These are phyloP conservation scores for Tiliacea aurago DNA, from an alignment of 2,888 invertebrate genomes.

Conservation along the genomic window DNA sequence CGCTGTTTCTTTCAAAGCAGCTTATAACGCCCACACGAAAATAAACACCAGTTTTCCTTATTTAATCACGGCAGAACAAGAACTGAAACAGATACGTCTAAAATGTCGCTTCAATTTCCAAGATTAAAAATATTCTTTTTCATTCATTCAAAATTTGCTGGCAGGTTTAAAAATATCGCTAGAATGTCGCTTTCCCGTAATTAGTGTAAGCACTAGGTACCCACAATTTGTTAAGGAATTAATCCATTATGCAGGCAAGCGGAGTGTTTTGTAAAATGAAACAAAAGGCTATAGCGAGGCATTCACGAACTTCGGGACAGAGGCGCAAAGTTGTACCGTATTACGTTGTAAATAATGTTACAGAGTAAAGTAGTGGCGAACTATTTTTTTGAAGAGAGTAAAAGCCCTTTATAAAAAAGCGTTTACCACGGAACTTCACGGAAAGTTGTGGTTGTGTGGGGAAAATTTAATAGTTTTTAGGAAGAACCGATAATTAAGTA, in stretches of 20 bases:
- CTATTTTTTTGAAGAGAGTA: slow-evolving; percentile 10
- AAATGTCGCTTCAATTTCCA: slow-evolving; percentile 28
- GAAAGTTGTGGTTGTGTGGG: neutral
- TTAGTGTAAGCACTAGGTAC: slow-evolving; percentile 39
- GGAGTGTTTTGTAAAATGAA: slow-evolving; percentile 49
- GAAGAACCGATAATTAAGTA: neutral
- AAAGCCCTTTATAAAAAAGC: neutral
- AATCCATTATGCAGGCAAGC: slow-evolving; percentile 60
- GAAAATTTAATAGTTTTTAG: slow-evolving; percentile 2
- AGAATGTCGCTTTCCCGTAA: slow-evolving; percentile 36
- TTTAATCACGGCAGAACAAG: neutral
- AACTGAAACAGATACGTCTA: neutral
- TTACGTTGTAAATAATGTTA: slow-evolving; percentile 32
- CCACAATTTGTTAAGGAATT: slow-evolving; percentile 54
- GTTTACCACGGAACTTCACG: slow-evolving; percentile 7
- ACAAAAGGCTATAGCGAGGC: slow-evolving; percentile 49
- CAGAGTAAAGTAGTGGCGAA: slow-evolving; percentile 6
- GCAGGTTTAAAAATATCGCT: slow-evolving; percentile 38
- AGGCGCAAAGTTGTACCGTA: slow-evolving; percentile 38
- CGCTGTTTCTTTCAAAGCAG: neutral
- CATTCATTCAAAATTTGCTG: slow-evolving; percentile 33
- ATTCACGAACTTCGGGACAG: slow-evolving; percentile 45
- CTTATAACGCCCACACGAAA: slow-evolving; percentile 10
- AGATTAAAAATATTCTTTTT: slow-evolving; percentile 23
- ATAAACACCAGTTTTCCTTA: neutral